Evolutionary conservation across 2,888 invertebrate genomes (phyloP), one percentile per base, ranked within the genome.

Genomic region (Drosophila monieri): DNA sequence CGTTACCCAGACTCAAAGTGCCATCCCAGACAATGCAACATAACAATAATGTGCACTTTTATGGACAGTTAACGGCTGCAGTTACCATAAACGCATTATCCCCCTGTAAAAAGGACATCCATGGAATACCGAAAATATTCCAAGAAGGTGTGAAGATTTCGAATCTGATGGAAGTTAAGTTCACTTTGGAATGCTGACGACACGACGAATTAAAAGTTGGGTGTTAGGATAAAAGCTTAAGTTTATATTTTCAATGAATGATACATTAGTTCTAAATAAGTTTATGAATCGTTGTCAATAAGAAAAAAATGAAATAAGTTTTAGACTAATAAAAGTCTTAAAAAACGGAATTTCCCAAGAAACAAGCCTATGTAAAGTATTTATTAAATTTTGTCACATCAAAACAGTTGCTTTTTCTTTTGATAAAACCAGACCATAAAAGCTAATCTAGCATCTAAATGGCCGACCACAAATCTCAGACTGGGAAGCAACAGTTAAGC

Each of bases 1-100:
- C 74, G 76, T 73, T 78, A 51, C 73, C 65, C 73, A n/a, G 66
- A 74, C 74, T 74, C 73, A 73, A 78, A 77, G 70, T 67, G 74
- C 73, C 77, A 75, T 77, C 78, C 73, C 62, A 56, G 75, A 80
- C 78, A 80, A 73, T 88, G 88, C 85, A 85, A 79, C 88, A 88
- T 85, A 87, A 85, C 87, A 81, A 77, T 88, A 88, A 85, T 88
- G 85, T 88, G 88, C 85, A 88, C 67, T 85, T 85, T 85, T 85
- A 85, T 86, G 88, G 76, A 73, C 80, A 79, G 85, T 80, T 85
- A 88, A 85, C 88, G 77, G 87, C 84, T 80, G 85, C 79, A 75
- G 73, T 67, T 71, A 56, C 84, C 86, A 88, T 88, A 85, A 86
- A 88, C 84, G 84, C 84, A 85, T 85, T 86, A 88, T 74, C 84